Conservation (phyloP, 2,113 vertebrate species). For the Muscicapa adusta region DNA sequence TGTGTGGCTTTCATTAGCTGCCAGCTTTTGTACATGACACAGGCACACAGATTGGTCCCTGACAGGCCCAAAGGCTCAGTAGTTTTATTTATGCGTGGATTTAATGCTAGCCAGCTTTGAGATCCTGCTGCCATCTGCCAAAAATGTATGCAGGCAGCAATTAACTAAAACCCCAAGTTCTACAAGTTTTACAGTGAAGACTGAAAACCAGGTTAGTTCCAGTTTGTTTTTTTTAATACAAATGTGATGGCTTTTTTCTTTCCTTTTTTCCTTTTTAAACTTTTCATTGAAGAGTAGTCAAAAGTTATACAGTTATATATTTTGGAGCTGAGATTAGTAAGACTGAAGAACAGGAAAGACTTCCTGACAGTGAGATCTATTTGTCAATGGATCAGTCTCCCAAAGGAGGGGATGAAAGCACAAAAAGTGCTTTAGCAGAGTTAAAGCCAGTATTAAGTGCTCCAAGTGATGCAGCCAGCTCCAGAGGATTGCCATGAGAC, state of each 20-base stretch:
- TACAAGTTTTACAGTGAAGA: neutral
- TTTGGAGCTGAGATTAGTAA: neutral
- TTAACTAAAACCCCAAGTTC: neutral
- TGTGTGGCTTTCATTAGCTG: neutral
- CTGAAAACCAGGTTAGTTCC: neutral
- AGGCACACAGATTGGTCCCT: neutral
- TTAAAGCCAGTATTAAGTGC: neutral
- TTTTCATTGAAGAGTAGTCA: neutral
- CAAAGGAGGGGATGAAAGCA: neutral
- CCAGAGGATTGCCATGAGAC: neutral
- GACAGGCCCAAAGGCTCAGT: neutral
- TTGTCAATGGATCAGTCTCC: neutral
- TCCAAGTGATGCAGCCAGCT: neutral
- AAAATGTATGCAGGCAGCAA: neutral
- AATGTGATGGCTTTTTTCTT: neutral
- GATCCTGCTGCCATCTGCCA: neutral
- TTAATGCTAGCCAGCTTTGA: neutral
- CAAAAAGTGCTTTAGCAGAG: constrained; percentile 4
- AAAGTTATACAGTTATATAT: neutral
- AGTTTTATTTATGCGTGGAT: neutral
- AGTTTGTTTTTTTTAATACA: neutral
- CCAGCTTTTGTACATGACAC: neutral
- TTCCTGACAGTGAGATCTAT: neutral
- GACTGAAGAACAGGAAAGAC: neutral
- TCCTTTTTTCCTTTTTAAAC: neutral